Base-by-base conservation (phyloP, 2,113 vertebrate genomes). In the Trogon melanurus region DNA sequence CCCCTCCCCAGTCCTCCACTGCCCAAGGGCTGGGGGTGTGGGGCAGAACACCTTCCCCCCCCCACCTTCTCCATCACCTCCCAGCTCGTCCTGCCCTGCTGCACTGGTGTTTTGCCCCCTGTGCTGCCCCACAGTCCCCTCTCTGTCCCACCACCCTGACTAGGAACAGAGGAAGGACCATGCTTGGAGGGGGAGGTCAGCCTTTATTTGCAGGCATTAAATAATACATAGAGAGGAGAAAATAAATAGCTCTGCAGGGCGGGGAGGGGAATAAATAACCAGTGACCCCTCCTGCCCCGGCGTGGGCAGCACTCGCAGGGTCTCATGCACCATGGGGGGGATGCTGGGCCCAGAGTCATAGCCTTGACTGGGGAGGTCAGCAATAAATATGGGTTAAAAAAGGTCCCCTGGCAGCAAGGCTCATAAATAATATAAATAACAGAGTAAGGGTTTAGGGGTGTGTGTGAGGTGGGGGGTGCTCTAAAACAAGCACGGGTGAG, bases 341-440 rank as follows among this genome's bases (percentile, higher is more conserved):
- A 10, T 23, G 72, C 92, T 12, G 57, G 51, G 36, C 66, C 57
- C 6, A 3, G 62, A 79, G 82, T 57, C 36, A 5, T 54, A 36
- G 79, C 74, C 8, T 3, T 50, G 9, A 9, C 10, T 5, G 5
- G 15, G 64, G 30, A 6, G 1, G 21, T 45, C 74, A 51, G 27
- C 83, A 96, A 94, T 96, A 96, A 96, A 96, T 96, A 93, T 0
- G 5, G 36, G 73, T 13, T 62, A 20, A 73, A 92, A 48, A 23
- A 5, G 16, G 12, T 22, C 73, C 44, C 79, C 65, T 20, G 5
- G 54, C 79, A 36, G 62, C 41, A 71, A 74, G 89, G 81, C 85
- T 81, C 2, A 96, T 95, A 96, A 96, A 96, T 96, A 95, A 86
- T 36, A 95, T 96, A 96, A 96, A 95, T 96, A 85, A 71, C 4